phyloP scores from a whole-genome alignment of 1,140 invertebrate genomes.

The Ostrea denselamellosa region DNA sequence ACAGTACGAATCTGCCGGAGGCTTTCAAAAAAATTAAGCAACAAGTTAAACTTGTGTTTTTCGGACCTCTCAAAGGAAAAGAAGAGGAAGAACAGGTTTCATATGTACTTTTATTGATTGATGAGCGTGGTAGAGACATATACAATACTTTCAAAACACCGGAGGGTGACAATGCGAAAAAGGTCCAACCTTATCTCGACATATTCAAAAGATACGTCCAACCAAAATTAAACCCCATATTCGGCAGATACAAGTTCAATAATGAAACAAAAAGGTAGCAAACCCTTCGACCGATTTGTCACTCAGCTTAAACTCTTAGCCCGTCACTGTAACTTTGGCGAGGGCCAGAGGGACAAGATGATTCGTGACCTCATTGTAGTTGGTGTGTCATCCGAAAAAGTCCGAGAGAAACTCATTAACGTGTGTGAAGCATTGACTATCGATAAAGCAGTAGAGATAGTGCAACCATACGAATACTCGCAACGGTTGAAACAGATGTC shows the following conservation, averaged over 20 bases:
- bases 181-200: not conserved
- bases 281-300: not conserved
- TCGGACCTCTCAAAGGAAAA: too few species aligned
- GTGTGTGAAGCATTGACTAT: not conserved
- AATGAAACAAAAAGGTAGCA: not conserved
- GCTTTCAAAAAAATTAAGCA: too few species aligned
- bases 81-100: too few species aligned
- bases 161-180: not conserved
- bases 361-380: not conserved
- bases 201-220: too few species aligned
- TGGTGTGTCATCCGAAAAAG: too few species aligned
- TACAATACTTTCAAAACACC: not conserved
- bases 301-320: not conserved
- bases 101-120: too few species aligned
- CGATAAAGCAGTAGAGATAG: not conserved
- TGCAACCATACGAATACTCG: not conserved
- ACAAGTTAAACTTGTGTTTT: too few species aligned
- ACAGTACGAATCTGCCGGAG: too few species aligned
- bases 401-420: not conserved
- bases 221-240: not conserved
- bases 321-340: not conserved
- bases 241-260: not conserved
- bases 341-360: not conserved
- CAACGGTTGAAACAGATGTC: not conserved
- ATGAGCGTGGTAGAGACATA: constrained; percentile 2